Evolutionary conservation across 1,140 invertebrate genomes (phyloP), one percentile per base, ranked within the genome.

Genomic region (Pogonognathellus flavescens): DNA sequence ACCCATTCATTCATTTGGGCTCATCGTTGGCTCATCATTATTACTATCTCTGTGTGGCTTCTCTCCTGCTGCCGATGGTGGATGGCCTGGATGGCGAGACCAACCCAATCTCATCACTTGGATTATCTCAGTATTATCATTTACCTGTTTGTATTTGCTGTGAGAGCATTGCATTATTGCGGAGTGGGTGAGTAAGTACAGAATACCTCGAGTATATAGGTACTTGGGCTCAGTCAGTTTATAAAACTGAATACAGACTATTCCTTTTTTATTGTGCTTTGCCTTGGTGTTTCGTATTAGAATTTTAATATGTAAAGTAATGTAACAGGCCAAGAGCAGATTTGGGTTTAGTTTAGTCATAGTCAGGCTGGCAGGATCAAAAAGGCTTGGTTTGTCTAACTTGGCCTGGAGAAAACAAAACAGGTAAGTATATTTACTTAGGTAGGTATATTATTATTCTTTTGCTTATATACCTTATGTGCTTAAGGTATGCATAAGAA

Each of bases 141-240:
- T 41, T 76, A 76, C 70, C 41, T n/a, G 70, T 76, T 76, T n/a
- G 70, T n/a, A n/a, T 76, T 72, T 76, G 70, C 41, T 76, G 11
- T 25, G 41, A 76, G 49, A 13, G 70, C 41, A 41, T 76, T 76
- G 25, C 8, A 41, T 41, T 41, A 41, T 41, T 41, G 31, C 31
- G 16, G 70, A 76, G 70, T 76, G 70, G 70, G 70, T 76, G 70
- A 31, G 31, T 72, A 41, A 9, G 22, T 49, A 16, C 66, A 41
- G 25, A 18, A 9, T n/a, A 72, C 25, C 14, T 72, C n/a, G 0
- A 9, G 13, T 72, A 66, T 66, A 66, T 22, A 20, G 59, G n/a
- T 60, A 41, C 22, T 20, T 60, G 8, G 22, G 9, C n/a, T 7
- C 62, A 66, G 14, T 66, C 25, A 66, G 20, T 25, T 66, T 20